These are phyloP conservation scores for Anoncus sp. DNA, from an alignment of 2,888 invertebrate genomes.

Conservation along the genomic window DNA sequence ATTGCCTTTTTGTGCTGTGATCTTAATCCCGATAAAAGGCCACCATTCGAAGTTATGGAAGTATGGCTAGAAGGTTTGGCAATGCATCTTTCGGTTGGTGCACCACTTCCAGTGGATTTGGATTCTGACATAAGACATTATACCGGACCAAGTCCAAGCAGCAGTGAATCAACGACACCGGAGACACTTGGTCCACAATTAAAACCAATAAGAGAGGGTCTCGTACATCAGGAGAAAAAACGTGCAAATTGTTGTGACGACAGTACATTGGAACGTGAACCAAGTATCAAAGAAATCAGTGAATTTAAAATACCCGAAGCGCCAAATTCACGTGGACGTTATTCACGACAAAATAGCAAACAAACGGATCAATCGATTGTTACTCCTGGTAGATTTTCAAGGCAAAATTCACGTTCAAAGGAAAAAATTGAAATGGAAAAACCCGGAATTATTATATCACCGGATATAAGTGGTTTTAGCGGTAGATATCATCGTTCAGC, in stretches of 20 bases:
- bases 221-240: constrained; percentile 80
- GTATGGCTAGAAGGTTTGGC: constrained; percentile 94
- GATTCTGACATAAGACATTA: constrained; percentile 91
- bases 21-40: constrained; percentile 95
- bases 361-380: constrained; percentile 64
- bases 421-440: constrained; percentile 69
- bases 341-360: constrained; percentile 74
- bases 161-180: constrained; percentile 86
- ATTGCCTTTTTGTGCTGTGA: constrained; percentile 96
- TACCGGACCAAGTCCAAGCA: constrained; percentile 85
- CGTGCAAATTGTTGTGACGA: constrained; percentile 77
- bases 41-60: constrained; percentile 95
- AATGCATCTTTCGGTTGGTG: constrained; percentile 88
- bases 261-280: constrained; percentile 80
- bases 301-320: constrained; percentile 70
- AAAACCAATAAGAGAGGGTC: constrained; percentile 85
- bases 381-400: constrained; percentile 67
- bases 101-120: constrained; percentile 87
- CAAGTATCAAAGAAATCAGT: constrained; percentile 59
- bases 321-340: constrained; percentile 68
- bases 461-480: constrained; percentile 72
- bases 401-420: constrained; percentile 74
- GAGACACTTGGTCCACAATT: constrained; percentile 85
- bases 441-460: constrained; percentile 70
- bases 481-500: constrained; percentile 73